Percentiles rank a stretch among this genome's conserved stretches.
Conservation (phyloP, 2,888 invertebrate genomes). For the Carabus problematicus region DNA sequence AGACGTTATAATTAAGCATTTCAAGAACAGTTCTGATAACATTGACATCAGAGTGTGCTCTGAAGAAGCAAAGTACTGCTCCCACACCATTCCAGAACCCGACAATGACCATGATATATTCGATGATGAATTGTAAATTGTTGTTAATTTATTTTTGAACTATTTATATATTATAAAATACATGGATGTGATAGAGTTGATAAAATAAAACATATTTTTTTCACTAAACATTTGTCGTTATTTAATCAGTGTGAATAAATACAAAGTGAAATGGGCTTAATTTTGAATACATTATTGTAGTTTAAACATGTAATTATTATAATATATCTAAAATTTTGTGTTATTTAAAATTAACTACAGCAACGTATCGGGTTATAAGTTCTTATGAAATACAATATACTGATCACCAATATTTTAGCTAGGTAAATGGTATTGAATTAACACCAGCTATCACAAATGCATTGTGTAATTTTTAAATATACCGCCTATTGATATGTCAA, state of each 20-base stretch:
- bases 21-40: conserved; percentile 60
- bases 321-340: too few relatives aligned
- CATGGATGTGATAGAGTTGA: conserved; percentile 21
- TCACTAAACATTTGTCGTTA: not conserved
- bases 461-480: conserved; percentile 15
- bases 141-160: conserved; percentile 19
- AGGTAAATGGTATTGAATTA: not conserved
- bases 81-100: conserved; percentile 53
- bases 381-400: too few relatives aligned
- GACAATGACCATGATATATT: conserved; percentile 20
- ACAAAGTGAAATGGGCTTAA: too few relatives aligned
- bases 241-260: too few relatives aligned
- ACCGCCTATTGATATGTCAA: conserved; percentile 33
- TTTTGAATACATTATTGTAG: conserved; percentile 3
- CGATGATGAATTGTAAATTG: conserved; percentile 42
- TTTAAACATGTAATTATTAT: not conserved
- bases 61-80: conserved; percentile 61
- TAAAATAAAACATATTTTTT: conserved; percentile 26
- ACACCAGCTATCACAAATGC: too few relatives aligned
- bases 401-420: too few relatives aligned
- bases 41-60: conserved; percentile 64
- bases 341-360: too few relatives aligned
- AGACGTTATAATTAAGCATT: conserved; percentile 69
- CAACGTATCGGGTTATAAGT: too few relatives aligned
- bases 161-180: conserved; percentile 16